A percentile compares a stretch with the other conserved stretches of the same genome.
Evolutionary conservation across 2,888 invertebrate genomes (phyloP).

Genomic region (Pomacea canaliculata): DNA sequence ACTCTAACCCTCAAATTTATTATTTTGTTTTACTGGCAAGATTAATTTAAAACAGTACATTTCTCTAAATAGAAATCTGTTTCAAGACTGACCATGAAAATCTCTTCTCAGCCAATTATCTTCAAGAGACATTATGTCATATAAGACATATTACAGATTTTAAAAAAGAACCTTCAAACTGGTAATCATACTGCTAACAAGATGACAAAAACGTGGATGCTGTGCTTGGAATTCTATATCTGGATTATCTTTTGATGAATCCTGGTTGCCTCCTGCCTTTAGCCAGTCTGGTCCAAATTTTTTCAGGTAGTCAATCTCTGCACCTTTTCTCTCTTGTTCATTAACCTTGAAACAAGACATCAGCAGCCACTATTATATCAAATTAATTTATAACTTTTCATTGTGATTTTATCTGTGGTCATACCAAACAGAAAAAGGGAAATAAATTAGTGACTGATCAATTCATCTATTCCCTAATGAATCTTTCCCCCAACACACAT

Average conservation of each 20-base stretch:
- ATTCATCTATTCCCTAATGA: not conserved
- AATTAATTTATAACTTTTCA: not conserved
- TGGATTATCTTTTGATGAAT: conserved; percentile 62
- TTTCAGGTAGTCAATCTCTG: conserved; percentile 92
- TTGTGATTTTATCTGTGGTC: too few species aligned
- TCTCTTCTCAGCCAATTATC: too few species aligned
- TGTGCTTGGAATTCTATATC: conserved; percentile 64
- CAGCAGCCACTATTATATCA: not conserved
- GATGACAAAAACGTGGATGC: conserved; percentile 82
- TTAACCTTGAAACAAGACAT: conserved; percentile 74
- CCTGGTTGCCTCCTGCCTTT: conserved; percentile 69
- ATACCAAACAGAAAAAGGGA: not conserved
- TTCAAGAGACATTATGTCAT: too few species aligned
- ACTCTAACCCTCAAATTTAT: too few species aligned
- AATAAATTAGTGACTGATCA: not conserved
- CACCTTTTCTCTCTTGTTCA: conserved; percentile 82
- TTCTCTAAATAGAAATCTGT: too few species aligned
- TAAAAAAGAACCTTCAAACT: too few species aligned
- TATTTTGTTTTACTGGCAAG: too few species aligned
- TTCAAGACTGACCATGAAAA: too few species aligned
- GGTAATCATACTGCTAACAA: conserved; percentile 79
- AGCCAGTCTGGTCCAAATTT: conserved; percentile 75
- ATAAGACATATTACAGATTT: too few species aligned
- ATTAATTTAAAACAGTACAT: too few species aligned
- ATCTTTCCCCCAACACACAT: too few species aligned